These are phyloP conservation scores for Sternarchorhynchus goeldii DNA, from an alignment of 2,797 vertebrate genomes.

Conservation along the genomic window DNA sequence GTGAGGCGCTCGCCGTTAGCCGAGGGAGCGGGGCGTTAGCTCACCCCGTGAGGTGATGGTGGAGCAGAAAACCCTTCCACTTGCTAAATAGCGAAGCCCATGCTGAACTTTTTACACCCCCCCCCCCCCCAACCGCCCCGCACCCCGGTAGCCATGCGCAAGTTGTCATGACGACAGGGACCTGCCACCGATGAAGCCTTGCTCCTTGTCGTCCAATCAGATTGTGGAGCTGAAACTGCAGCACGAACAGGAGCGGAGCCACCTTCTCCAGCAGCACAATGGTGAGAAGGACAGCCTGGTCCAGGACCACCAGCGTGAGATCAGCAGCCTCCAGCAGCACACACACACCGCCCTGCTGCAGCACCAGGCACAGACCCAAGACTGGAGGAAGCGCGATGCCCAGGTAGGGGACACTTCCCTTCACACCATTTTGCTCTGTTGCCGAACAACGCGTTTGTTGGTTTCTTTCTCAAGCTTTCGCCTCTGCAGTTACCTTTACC, in stretches of 20 bases:
- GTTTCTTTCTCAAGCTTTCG: background rate
- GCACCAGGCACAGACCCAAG: conserved; percentile 86
- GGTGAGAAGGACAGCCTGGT: conserved; percentile 91
- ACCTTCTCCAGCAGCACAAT: conserved; percentile 93
- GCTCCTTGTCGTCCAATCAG: conserved; percentile 97
- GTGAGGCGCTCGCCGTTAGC: conserved; percentile 58
- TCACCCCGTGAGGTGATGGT: conserved; percentile 72
- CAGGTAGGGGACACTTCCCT: conserved; percentile 86
- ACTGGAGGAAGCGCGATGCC: conserved; percentile 86
- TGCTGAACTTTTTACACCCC: conserved; percentile 52
- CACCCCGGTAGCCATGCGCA: conserved; percentile 71
- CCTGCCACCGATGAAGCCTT: conserved; percentile 95
- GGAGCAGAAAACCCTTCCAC: conserved; percentile 82
- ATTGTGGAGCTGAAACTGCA: conserved; percentile 96
- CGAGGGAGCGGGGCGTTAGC: conserved; percentile 54
- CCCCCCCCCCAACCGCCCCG: too few relatives aligned
- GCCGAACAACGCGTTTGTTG: background rate
- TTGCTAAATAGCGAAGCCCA: conserved; percentile 73
- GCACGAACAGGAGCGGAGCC: conserved; percentile 97
- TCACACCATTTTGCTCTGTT: conserved; percentile 48
- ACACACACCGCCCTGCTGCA: conserved; percentile 86
- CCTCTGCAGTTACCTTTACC: background rate
- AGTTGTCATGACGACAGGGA: conserved; percentile 99
- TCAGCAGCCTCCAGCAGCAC: conserved; percentile 85
- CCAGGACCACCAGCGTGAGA: conserved; percentile 91